These are phyloP conservation scores for Scaptomyza hsui DNA, from an alignment of 1,140 invertebrate species.

Conservation along the genomic window DNA sequence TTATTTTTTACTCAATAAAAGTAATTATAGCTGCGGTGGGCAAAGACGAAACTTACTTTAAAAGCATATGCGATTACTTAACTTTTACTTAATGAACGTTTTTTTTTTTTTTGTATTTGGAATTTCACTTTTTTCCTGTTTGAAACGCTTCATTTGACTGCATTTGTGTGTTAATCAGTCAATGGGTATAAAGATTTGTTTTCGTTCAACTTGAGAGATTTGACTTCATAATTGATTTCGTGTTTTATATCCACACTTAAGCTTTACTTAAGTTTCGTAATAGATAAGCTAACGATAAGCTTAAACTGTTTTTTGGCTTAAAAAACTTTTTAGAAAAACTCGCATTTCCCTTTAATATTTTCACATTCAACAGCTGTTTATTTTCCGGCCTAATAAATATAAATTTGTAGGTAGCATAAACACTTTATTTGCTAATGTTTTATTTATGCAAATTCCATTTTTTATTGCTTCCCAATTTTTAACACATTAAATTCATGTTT, in stretches of 20 bases:
- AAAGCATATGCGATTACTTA: conserved; percentile 8
- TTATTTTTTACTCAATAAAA: conserved; percentile 30
- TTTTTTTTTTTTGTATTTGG: neutral
- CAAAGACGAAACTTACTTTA: neutral
- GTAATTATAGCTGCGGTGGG: conserved; percentile 43
- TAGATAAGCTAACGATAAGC: neutral
- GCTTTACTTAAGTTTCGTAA: neutral
- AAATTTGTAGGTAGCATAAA: neutral
- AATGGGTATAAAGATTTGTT: conserved; percentile 29
- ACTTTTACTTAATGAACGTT: neutral
- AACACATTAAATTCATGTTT: conserved; percentile 2
- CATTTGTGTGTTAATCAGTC: conserved; percentile 73
- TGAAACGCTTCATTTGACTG: conserved; percentile 55
- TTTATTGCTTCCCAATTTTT: neutral
- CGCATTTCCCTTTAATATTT: neutral
- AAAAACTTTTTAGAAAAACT: no score
- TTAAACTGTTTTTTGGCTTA: neutral
- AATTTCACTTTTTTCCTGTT: conserved; percentile 32
- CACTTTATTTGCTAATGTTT: conserved; percentile 20
- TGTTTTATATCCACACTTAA: neutral
- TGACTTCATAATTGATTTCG: conserved; percentile 49
- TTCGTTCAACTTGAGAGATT: conserved; percentile 51
- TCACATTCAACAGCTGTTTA: neutral
- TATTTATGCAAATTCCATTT: conserved; percentile 40
- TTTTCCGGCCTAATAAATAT: no score